Conservation (phyloP, 2,113 vertebrate species). For the Patagioenas fasciata region DNA sequence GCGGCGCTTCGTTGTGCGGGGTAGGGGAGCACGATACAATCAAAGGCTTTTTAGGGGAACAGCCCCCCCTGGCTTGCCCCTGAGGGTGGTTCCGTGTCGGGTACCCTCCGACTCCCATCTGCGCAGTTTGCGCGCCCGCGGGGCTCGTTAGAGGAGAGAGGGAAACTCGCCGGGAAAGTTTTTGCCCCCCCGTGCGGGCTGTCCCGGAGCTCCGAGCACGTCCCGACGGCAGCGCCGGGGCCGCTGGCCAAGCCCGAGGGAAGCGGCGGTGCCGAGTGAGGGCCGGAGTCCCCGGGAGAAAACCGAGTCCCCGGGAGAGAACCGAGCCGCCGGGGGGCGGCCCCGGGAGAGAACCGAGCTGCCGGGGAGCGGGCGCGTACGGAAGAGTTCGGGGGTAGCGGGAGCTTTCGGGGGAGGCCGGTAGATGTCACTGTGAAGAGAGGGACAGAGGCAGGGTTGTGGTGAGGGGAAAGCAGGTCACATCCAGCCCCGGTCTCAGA, state of each 20-base stretch:
- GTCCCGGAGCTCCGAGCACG: background rate
- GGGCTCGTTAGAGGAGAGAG: too few species aligned
- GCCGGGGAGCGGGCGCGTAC: background rate
- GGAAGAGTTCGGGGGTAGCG: background rate
- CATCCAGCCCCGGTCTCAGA: too few species aligned
- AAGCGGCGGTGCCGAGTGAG: too few species aligned
- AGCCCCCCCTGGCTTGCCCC: background rate
- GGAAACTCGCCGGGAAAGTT: background rate
- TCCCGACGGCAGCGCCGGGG: background rate
- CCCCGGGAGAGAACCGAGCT: background rate
- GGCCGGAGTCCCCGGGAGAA: too few species aligned
- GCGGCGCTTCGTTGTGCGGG: background rate
- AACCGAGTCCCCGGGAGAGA: too few species aligned
- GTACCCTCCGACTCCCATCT: background rate
- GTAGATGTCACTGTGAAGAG: conserved; percentile 68
- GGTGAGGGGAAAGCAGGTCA: background rate
- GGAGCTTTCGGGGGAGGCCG: background rate
- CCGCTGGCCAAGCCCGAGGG: too few species aligned
- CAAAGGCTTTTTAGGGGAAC: background rate
- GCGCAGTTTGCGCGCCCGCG: background rate
- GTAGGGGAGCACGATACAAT: rapidly evolving
- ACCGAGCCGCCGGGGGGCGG: too few species aligned
- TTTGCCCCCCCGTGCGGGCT: too few species aligned
- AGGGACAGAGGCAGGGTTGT: background rate
- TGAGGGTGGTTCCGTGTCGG: background rate